phyloP scores from a whole-genome alignment of 2,113 vertebrate species.

The Stictonetta naevosa region DNA sequence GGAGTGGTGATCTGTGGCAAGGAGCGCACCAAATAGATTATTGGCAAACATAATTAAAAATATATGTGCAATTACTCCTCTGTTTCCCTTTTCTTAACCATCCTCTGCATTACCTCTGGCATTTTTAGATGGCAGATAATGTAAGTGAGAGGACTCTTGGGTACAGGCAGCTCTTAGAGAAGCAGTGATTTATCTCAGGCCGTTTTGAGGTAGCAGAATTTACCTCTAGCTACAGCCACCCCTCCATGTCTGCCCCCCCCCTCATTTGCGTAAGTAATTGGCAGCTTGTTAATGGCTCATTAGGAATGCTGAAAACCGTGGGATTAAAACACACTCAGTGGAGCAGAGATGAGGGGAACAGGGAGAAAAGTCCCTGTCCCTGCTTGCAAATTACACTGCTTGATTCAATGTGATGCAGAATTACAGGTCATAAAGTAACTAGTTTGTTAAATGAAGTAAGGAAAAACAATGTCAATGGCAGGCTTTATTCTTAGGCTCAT shows the following conservation, averaged over 20 bases:
- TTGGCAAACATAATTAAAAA: constrained; percentile 71
- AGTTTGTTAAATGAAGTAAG: constrained; percentile 68
- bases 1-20: neutral
- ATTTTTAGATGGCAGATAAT: constrained; percentile 64
- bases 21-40: neutral
- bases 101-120: constrained; percentile 51
- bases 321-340: constrained; percentile 63
- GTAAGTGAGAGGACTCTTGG: constrained; percentile 41
- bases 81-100: constrained; percentile 42
- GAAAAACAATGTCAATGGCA: constrained; percentile 60
- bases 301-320: constrained; percentile 66
- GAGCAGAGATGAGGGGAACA: constrained; percentile 16
- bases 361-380: neutral
- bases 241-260: constrained; percentile 19
- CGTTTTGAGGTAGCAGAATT: constrained; percentile 48
- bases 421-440: constrained; percentile 63
- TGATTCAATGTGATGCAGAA: constrained; percentile 38
- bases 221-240: constrained; percentile 43
- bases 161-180: constrained; percentile 40
- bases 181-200: constrained; percentile 64
- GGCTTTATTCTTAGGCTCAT: constrained; percentile 54
- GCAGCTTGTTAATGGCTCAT: constrained; percentile 57
- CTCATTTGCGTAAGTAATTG: constrained; percentile 39
- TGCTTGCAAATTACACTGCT: constrained; percentile 22
- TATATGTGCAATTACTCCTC: constrained; percentile 52